phyloP scores from a whole-genome alignment of 2,888 invertebrate species.

The Thelaira solivaga region DNA sequence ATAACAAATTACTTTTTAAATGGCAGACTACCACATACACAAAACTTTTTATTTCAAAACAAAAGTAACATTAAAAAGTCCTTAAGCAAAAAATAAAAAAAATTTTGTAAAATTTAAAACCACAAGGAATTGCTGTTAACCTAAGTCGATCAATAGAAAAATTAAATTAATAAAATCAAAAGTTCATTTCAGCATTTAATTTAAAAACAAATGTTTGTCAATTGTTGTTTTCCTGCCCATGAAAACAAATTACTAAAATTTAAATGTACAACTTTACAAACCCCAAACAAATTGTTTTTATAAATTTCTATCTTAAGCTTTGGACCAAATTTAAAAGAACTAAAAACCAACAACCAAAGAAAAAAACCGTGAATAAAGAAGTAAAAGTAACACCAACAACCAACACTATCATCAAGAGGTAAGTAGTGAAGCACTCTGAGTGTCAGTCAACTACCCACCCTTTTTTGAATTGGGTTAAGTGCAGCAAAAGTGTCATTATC shows the following conservation, averaged over 20 bases:
- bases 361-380: background rate
- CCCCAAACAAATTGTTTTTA: background rate
- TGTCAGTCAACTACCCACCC: too few species aligned
- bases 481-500: conserved; percentile 39
- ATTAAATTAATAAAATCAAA: background rate
- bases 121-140: conserved; percentile 55
- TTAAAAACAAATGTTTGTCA: background rate
- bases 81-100: background rate
- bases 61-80: background rate
- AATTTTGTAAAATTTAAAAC: background rate
- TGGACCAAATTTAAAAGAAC: conserved; percentile 24
- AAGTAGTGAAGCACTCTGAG: conserved; percentile 40
- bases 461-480: conserved; percentile 50
- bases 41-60: too few species aligned
- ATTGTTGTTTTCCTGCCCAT: too few species aligned
- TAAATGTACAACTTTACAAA: background rate
- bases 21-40: too few species aligned
- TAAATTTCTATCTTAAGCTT: conserved; percentile 4
- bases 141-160: conserved; percentile 26
- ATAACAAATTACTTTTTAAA: too few species aligned
- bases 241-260: background rate
- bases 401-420: conserved; percentile 47
- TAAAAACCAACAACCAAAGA: background rate
- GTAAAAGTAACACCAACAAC: background rate
- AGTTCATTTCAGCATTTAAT: conserved; percentile 35